phyloP scores from a whole-genome alignment of 2,888 invertebrate species.

The Microctonus hyperodae region DNA sequence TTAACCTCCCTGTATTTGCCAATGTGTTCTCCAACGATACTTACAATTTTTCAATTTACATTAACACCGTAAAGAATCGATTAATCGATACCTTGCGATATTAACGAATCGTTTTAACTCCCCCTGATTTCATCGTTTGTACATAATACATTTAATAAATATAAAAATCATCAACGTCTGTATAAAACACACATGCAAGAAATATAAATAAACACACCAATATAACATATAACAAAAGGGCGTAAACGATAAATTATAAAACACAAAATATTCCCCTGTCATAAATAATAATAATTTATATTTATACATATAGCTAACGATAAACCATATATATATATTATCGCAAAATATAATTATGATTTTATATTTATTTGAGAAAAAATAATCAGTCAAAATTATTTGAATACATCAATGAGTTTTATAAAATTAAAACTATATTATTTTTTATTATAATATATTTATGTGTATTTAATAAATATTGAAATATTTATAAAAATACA shows the following conservation, averaged over 20 bases:
- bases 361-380: constrained; percentile 47
- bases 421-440: no score
- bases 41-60: constrained; percentile 21
- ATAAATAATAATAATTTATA: constrained; percentile 50
- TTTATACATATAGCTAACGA: no score
- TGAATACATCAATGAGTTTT: constrained; percentile 28
- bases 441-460: not conserved
- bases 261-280: constrained; percentile 56
- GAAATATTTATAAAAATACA: not conserved
- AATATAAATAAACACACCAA: constrained; percentile 14
- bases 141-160: not conserved
- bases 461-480: not conserved
- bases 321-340: constrained; percentile 30
- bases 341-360: constrained; percentile 40
- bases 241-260: constrained; percentile 59
- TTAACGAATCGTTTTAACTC: constrained; percentile 51
- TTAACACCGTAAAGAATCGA: constrained; percentile 41
- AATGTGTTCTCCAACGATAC: no score
- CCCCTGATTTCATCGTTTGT: not conserved
- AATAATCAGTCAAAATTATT: constrained; percentile 36
- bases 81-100: constrained; percentile 53
- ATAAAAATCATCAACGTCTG: not conserved
- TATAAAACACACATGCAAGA: not conserved
- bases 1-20: no score
- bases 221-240: constrained; percentile 47